These are phyloP conservation scores for Lithophane leautieri DNA, from an alignment of 2,888 invertebrate species.

Conservation along the genomic window DNA sequence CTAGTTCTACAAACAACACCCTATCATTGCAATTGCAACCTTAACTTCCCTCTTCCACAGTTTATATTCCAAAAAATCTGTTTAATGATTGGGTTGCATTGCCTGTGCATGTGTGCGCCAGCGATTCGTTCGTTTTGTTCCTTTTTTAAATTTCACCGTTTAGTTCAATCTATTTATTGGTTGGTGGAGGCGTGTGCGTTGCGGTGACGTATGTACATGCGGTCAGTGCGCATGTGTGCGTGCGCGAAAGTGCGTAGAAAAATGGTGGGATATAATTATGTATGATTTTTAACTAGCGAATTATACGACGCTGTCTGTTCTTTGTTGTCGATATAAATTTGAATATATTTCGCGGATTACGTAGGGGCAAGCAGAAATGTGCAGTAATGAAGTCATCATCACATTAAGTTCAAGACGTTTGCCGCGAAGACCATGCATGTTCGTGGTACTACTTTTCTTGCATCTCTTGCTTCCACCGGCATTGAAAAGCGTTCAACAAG, in stretches of 20 bases:
- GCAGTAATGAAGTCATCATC: slow-evolving; percentile 38
- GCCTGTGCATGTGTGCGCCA: slow-evolving; percentile 80
- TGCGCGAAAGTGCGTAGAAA: slow-evolving; percentile 89
- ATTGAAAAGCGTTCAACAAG: slow-evolving; percentile 43
- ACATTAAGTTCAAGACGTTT: slow-evolving; percentile 24
- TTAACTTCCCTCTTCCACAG: slow-evolving; percentile 59
- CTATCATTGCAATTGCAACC: slow-evolving; percentile 68
- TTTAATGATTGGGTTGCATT: slow-evolving; percentile 89
- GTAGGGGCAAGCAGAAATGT: slow-evolving; percentile 9
- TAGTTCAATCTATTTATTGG: slow-evolving; percentile 91
- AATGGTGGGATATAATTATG: slow-evolving; percentile 85
- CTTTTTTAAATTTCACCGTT: slow-evolving; percentile 91
- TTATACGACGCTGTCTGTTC: slow-evolving; percentile 55
- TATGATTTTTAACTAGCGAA: slow-evolving; percentile 76
- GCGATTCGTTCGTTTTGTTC: slow-evolving; percentile 89
- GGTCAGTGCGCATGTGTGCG: slow-evolving; percentile 71
- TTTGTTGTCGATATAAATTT: slow-evolving; percentile 43
- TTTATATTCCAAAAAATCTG: slow-evolving; percentile 58
- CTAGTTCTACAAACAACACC: slow-evolving; percentile 82
- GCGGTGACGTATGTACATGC: slow-evolving; percentile 76
- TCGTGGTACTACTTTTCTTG: not conserved
- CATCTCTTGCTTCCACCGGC: not conserved
- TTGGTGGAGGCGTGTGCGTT: slow-evolving; percentile 83
- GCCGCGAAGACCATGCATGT: not conserved
- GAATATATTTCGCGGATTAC: not conserved